These are phyloP conservation scores for Troglohyphantes excavatus DNA, from an alignment of 2,888 invertebrate species.

Conservation along the genomic window DNA sequence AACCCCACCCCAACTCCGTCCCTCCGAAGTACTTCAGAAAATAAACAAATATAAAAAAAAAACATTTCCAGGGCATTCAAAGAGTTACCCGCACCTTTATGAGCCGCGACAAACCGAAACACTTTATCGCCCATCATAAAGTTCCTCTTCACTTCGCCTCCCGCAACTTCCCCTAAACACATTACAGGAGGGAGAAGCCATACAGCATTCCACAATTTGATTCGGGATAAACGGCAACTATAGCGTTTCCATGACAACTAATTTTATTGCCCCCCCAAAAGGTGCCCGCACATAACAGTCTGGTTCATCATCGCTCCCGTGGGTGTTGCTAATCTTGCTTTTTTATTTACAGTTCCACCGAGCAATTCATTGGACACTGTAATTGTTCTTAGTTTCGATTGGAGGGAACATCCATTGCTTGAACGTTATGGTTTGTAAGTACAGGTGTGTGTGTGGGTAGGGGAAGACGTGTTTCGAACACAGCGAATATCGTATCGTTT, in stretches of 20 bases:
- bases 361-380: conserved; percentile 56
- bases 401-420: conserved; percentile 4
- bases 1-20: too few species aligned
- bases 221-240: conserved; percentile 61
- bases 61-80: not conserved
- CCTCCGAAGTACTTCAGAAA: not conserved
- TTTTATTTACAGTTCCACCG: conserved; percentile 31
- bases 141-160: not conserved
- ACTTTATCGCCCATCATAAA: not conserved
- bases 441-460: not conserved
- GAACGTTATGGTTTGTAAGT: not conserved
- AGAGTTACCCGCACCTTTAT: not conserved
- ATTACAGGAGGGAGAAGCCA: conserved; percentile 17
- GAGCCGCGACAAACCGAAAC: not conserved
- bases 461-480: not conserved
- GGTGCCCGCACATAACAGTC: conserved; percentile 56
- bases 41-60: not conserved
- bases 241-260: conserved; percentile 57
- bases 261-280: conserved; percentile 53
- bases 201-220: conserved; percentile 17
- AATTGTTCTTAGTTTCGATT: conserved; percentile 19
- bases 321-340: conserved; percentile 56
- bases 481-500: too few species aligned
- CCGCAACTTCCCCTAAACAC: conserved; percentile 24
- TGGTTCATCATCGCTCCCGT: conserved; percentile 55